Evolutionary conservation across 1,140 invertebrate genomes (phyloP), one percentile per base, ranked within the genome.

Genomic region (Radopholus similis): DNA sequence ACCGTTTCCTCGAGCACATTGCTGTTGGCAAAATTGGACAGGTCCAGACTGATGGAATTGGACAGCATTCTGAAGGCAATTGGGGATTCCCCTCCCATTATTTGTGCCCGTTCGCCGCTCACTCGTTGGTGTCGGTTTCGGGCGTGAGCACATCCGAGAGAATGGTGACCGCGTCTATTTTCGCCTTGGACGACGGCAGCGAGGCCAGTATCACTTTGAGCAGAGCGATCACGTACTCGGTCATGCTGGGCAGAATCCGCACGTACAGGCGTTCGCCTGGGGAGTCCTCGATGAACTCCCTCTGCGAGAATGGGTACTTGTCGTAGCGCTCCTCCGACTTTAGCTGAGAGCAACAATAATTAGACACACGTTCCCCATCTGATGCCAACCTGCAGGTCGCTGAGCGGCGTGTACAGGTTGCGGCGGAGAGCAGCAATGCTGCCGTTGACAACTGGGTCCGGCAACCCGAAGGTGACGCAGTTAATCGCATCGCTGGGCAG

Each of bases 141-240:
- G 78, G 74, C 2, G 79, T 82, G 68, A 98, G 83, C 44, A 98
- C 90, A 86, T 98, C 96, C 51, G 92, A 90, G 88, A 97, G 89
- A 40, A 99, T 96, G 85, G 97, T 97, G 75, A 97, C 93, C 57
- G 93, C 95, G 83, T 98, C 95, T 32, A 91, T 93, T 86, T 97
- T 98, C 18, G 93, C 89, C 85, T 76, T 98, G 21, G 92, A 95
- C 3, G 94, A 97, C 0, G 95, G 95, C 18, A 94, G 92, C 53
- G 95, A 93, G 51, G 95, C 95, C 47, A 99, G 86, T 26, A 99
- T 86, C 75, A 99, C 93, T 87, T 99, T 99, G 18, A 99, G 84
- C 21, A 82, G 64, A 28, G 76, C 77, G 40, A 83, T 73, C n/a
- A 81, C 67, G 38, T 77, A 80, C 37, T 81, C 66, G 30, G 66